Conservation (phyloP, 2,113 vertebrate genomes). For the Pedionomus torquatus region DNA sequence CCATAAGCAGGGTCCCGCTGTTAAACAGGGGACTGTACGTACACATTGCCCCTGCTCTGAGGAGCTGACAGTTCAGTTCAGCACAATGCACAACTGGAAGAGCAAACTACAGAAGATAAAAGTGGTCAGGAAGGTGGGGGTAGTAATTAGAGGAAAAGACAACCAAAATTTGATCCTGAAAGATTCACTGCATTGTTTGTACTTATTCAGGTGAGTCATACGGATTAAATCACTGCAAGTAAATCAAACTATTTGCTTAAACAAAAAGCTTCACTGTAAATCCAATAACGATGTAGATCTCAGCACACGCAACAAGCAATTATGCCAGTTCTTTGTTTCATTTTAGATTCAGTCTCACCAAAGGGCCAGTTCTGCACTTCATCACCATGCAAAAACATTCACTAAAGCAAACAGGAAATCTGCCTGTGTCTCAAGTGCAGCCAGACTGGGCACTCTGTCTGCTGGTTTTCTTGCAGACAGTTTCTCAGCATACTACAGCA, state of each 20-base stretch:
- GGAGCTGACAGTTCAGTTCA: background rate
- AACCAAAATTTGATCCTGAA: background rate
- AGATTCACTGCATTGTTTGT: background rate
- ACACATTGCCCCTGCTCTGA: background rate
- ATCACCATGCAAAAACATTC: background rate
- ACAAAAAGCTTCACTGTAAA: background rate
- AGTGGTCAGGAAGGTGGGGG: background rate
- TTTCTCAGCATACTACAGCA: background rate
- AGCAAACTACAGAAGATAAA: background rate
- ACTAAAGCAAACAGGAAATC: background rate
- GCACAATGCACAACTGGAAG: rapidly evolving
- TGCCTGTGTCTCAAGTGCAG: background rate
- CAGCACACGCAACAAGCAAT: background rate
- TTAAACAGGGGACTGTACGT: background rate
- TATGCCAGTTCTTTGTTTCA: background rate
- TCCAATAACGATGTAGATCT: background rate
- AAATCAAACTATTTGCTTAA: background rate
- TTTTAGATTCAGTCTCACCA: background rate
- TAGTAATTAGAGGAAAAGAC: background rate
- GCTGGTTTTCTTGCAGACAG: background rate
- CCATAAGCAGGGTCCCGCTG: background rate
- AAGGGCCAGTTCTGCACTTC: background rate
- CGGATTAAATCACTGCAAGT: background rate
- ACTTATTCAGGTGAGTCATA: background rate
- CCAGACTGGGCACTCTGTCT: background rate